phyloP scores from a whole-genome alignment of 2,888 invertebrate genomes.

The Eristalis arbustorum region DNA sequence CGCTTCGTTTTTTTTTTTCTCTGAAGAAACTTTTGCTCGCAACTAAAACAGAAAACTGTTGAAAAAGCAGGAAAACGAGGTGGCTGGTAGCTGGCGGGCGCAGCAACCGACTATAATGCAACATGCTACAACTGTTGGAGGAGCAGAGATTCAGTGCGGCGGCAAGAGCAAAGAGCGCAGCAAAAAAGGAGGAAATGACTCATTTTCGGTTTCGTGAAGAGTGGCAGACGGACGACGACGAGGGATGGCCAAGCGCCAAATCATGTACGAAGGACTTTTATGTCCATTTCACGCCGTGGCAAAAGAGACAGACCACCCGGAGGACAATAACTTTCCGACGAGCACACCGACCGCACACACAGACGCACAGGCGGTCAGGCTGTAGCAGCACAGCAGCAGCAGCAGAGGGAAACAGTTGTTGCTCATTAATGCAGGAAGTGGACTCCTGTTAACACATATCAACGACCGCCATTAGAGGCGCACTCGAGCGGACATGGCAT shows the following conservation, averaged over 20 bases:
- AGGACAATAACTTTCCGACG: neutral
- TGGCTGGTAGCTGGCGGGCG: neutral
- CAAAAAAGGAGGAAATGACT: slow-evolving; percentile 45
- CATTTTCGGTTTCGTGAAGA: slow-evolving; percentile 51
- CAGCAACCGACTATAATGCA: slow-evolving; percentile 35
- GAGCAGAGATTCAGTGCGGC: neutral
- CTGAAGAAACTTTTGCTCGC: slow-evolving; percentile 24
- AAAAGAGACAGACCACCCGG: neutral
- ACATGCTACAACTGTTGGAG: neutral
- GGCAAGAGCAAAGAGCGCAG: neutral
- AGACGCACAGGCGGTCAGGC: neutral
- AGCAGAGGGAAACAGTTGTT: slow-evolving; percentile 58
- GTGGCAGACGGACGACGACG: neutral
- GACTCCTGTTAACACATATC: slow-evolving; percentile 66
- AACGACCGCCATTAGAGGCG: slow-evolving; percentile 57
- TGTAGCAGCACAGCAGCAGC: neutral
- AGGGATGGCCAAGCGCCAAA: slow-evolving; percentile 60
- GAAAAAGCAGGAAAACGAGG: slow-evolving; percentile 48
- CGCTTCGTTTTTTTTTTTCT: slow-evolving; percentile 16
- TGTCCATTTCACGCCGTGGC: slow-evolving; percentile 56
- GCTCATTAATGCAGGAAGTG: slow-evolving; percentile 70
- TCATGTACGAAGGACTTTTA: slow-evolving; percentile 53
- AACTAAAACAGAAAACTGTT: slow-evolving; percentile 59
- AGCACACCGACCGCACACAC: neutral
- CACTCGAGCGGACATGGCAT: slow-evolving; percentile 50